phyloP scores from a whole-genome alignment of 1,140 invertebrate genomes.

The Apis laboriosa region DNA sequence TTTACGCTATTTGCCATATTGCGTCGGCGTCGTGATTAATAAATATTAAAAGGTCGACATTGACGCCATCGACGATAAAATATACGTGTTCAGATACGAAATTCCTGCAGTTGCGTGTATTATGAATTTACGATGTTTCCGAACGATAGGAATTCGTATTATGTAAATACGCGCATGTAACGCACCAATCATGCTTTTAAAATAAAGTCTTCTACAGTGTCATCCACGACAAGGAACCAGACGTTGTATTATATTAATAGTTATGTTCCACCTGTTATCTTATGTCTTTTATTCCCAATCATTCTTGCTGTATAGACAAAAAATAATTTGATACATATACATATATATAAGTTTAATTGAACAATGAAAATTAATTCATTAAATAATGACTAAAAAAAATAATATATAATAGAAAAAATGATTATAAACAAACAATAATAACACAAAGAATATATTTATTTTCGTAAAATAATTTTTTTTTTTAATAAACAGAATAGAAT shows the following conservation, averaged over 20 bases:
- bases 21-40: neutral
- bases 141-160: slow-evolving; percentile 39
- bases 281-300: neutral
- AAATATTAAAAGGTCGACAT: slow-evolving; percentile 37
- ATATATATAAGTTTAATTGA: no score
- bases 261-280: slow-evolving; percentile 44
- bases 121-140: slow-evolving; percentile 21
- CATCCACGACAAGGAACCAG: neutral
- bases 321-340: neutral
- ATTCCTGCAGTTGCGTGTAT: slow-evolving; percentile 4
- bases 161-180: slow-evolving; percentile 45
- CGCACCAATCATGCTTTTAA: slow-evolving; percentile 41
- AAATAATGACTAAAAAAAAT: no score
- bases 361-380: no score
- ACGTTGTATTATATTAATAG: slow-evolving; percentile 46
- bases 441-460: no score
- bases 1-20: neutral
- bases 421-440: no score
- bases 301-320: neutral
- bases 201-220: slow-evolving; percentile 55
- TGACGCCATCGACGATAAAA: slow-evolving; percentile 30
- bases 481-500: no score
- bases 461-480: no score
- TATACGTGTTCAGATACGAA: neutral
- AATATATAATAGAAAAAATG: no score